phyloP scores from a whole-genome alignment of 2,888 invertebrate genomes.

The Oligia strigilis region DNA sequence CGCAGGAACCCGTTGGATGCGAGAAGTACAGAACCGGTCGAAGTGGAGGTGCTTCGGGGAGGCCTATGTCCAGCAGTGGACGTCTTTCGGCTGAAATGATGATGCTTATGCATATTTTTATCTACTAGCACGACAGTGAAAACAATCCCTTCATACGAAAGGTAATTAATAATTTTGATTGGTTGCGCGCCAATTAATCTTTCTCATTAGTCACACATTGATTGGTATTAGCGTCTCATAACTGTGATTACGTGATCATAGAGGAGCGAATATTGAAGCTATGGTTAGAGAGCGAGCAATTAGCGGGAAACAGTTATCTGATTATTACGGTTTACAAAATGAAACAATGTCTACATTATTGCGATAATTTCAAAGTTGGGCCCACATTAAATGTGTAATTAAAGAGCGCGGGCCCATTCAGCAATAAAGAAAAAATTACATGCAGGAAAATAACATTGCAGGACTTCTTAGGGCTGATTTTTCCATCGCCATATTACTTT shows the following conservation, averaged over 20 bases:
- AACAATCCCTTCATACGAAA: background rate
- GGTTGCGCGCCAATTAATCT: conserved; percentile 47
- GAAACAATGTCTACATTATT: too few relatives aligned
- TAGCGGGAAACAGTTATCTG: background rate
- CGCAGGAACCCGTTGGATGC: too few relatives aligned
- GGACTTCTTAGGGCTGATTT: background rate
- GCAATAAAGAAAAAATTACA: too few relatives aligned
- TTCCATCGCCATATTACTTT: too few relatives aligned
- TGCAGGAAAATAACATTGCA: background rate
- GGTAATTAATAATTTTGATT: conserved; percentile 41
- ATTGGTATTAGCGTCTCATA: conserved; percentile 43
- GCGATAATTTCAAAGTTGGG: too few relatives aligned
- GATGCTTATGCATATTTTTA: background rate
- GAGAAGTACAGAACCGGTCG: too few relatives aligned
- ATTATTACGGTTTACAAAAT: background rate
- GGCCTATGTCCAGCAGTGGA: background rate
- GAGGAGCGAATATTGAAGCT: conserved; percentile 6
- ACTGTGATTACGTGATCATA: conserved; percentile 36
- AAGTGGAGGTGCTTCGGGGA: too few relatives aligned
- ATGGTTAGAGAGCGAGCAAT: background rate
- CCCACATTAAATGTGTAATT: too few relatives aligned
- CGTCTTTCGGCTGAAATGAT: too few relatives aligned
- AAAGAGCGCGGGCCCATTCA: too few relatives aligned
- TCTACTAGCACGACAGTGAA: background rate
- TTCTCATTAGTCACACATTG: conserved; percentile 51